Evolutionary conservation across 2,797 vertebrate species (phyloP).

Genomic region (Columba guinea): DNA sequence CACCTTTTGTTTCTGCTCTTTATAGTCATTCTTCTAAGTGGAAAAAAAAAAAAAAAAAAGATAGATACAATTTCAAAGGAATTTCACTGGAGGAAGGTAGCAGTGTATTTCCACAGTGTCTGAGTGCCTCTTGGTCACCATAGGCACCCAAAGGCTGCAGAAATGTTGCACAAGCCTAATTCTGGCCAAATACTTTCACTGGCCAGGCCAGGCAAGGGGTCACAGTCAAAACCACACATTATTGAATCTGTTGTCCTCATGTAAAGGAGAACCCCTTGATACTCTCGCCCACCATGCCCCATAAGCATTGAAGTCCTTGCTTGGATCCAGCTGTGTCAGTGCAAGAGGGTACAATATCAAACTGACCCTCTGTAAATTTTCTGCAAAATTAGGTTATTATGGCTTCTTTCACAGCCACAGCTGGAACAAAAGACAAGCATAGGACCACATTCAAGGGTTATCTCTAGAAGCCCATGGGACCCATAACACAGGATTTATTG

Average conservation of each 20-base stretch:
- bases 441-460: not conserved
- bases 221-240: rapidly evolving
- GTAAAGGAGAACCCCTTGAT: not conserved
- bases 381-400: not conserved
- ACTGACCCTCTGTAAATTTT: not conserved
- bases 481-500: not conserved
- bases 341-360: not conserved
- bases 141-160: rapidly evolving
- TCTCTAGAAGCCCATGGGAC: not conserved
- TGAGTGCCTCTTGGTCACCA: not conserved
- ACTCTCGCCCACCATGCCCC: not conserved
- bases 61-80: not conserved
- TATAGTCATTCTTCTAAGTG: not conserved
- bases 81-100: not conserved
- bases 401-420: not conserved
- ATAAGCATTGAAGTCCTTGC: not conserved
- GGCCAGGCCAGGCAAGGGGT: rapidly evolving
- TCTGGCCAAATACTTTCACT: not conserved
- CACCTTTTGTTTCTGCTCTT: not conserved
- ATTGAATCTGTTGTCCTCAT: not conserved
- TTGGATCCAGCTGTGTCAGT: not conserved
- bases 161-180: not conserved
- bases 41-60: not conserved
- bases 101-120: not conserved
- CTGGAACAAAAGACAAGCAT: not conserved